Percentiles rank a stretch among this genome's conserved stretches.
Evolutionary conservation across 2,888 invertebrate species (phyloP).

Genomic region (Cataglyphis cursor): DNA sequence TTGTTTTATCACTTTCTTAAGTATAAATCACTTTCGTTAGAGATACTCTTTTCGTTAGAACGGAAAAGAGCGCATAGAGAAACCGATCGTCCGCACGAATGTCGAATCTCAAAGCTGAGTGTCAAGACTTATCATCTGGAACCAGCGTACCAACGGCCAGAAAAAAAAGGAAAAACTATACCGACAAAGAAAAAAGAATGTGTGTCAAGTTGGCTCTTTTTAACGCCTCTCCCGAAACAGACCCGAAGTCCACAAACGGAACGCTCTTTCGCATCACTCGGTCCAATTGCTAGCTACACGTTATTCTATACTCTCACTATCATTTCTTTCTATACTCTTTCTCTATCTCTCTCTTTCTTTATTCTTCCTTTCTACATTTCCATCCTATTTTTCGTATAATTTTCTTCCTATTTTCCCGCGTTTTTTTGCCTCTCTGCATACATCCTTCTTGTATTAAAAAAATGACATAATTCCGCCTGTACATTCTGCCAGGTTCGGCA

Average conservation of each 20-base stretch:
- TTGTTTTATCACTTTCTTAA: not conserved
- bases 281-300: slow-evolving; percentile 61
- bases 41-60: not conserved
- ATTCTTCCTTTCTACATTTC: slow-evolving; percentile 36
- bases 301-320: slow-evolving; percentile 45
- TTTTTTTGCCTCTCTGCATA: slow-evolving; percentile 29
- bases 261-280: slow-evolving; percentile 70
- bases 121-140: not conserved
- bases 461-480: slow-evolving; percentile 52
- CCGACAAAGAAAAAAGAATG: slow-evolving; percentile 44
- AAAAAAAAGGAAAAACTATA: slow-evolving; percentile 37
- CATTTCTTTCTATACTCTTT: slow-evolving; percentile 48
- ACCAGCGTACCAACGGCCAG: slow-evolving; percentile 68
- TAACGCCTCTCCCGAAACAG: slow-evolving; percentile 66
- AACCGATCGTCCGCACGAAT: not conserved
- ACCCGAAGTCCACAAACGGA: slow-evolving; percentile 68
- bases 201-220: slow-evolving; percentile 72
- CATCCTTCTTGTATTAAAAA: slow-evolving; percentile 48
- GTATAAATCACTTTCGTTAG: not conserved
- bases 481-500: slow-evolving; percentile 57
- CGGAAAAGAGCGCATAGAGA: not conserved
- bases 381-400: not conserved
- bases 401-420: not conserved
- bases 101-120: not conserved
- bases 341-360: slow-evolving; percentile 34